Evolutionary conservation across 2,888 invertebrate species (phyloP), one percentile per base, ranked within the genome.

Genomic region (Hetaerina titia): DNA sequence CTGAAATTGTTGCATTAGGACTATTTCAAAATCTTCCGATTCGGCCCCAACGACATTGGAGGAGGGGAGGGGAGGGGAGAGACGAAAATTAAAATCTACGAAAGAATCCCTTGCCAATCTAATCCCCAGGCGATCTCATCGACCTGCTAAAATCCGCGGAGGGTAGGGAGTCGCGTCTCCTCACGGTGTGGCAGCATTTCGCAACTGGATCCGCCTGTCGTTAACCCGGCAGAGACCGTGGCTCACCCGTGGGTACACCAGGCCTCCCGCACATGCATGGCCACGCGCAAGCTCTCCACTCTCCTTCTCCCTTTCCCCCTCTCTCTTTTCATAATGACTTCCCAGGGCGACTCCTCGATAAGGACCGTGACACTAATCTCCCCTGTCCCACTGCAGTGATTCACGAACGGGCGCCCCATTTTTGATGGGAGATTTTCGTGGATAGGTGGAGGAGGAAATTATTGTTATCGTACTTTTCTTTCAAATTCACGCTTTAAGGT

Each of bases 311-410:
- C 81, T 15, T 45, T 45, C 81, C 74, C 74, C 60, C 17, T n/a
- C 69, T 9, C 5, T 2, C n/a, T 1, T 69, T n/a, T 69, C 81
- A 31, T 31, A 60, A 81, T 81, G 81, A 81, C 81, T 81, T 81
- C 81, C 81, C 81, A 31, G 31, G 81, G 11, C 81, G 81, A 81
- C 81, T 81, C 69, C 69, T 69, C 81, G 81, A 31, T 31, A 22
- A 81, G 81, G 81, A 81, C 81, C 81, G 81, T 81, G 81, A 31
- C 81, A 81, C 81, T 81, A 81, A 31, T 81, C 7, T 81, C 5
- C 22, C 31, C 31, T 15, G 11, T 31, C 22, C 81, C 81, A 31
- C 22, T 13, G 31, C 22, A 81, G 81, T 31, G 81, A 81, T 81
- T 81, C 81, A 81, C 81, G 81, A 81, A 13, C 81, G 81, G 11